Base-by-base conservation (phyloP, 2,113 vertebrate species). In the Chaetodon trifascialis region DNA sequence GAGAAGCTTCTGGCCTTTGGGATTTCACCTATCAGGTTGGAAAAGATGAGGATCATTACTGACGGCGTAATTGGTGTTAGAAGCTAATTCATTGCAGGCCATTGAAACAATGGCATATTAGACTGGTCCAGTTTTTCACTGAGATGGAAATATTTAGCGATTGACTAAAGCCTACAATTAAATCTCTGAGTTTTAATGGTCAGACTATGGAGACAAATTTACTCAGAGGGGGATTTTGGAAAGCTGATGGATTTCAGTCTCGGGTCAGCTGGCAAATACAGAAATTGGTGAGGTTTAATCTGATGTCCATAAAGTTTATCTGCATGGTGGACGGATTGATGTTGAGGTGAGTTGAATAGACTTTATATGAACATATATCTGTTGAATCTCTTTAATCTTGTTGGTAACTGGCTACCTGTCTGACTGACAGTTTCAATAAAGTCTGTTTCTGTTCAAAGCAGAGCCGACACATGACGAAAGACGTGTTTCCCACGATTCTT, bases 21-120 rank as follows among this genome's bases (percentile, higher is more conserved):
- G 62, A 79, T 86, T 76, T 70, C 19, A 44, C 85, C 56, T 51
- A 79, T 82, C 85, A 72, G 42, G n/a, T 19, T 66, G 17, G 54
- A 80, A 84, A 63, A 74, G 85, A 86, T 80, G 64, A 79, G 71
- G 15, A 88, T 72, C 65, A 88, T 88, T 87, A 84, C 55, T 59
- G 76, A 80, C 83, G 62, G 30, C 71, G 64, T 84, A 89, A 93
- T 86, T 85, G 51, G 78, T 87, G 44, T 80, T 80, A 79, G 65
- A 84, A 83, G 66, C 46, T 83, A 62, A 87, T 87, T 86, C 59
- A 79, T 73, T 77, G 60, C 23, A 75, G 75, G 73, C 85, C 49
- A 62, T 40, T 52, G 36, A 82, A 77, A 73, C 70, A 84, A 81
- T 75, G 74, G 60, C 72, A 83, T 76, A 55, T 75, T 73, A 67